These are phyloP conservation scores for Sebastolobus alascanus DNA, from an alignment of 2,797 vertebrate species.

Conservation along the genomic window DNA sequence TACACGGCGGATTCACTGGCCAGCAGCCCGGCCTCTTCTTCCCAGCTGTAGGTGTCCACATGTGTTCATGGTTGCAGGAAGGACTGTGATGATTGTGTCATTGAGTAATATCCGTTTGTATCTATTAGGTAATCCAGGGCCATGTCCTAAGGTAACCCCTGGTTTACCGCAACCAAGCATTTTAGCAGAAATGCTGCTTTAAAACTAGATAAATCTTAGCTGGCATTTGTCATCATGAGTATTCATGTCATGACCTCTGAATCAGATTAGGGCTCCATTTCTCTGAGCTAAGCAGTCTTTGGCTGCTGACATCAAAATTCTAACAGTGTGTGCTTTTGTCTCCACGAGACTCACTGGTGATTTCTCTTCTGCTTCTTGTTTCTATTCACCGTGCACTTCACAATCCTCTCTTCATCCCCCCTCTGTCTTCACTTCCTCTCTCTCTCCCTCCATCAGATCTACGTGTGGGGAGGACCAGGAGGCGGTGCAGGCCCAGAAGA, in stretches of 20 bases:
- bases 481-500: constrained; percentile 98
- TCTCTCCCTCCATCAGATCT: constrained; percentile 82
- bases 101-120: background rate
- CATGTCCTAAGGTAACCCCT: constrained; percentile 10
- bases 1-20: constrained; percentile 96
- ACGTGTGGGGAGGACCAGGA: constrained; percentile 99
- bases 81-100: background rate
- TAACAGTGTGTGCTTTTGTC: constrained; percentile 11
- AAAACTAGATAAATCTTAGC: constrained; percentile 34
- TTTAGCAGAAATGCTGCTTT: constrained; percentile 22
- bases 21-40: constrained; percentile 98
- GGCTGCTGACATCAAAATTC: constrained; percentile 29
- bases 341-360: background rate
- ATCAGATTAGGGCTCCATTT: constrained; percentile 26
- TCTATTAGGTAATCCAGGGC: background rate
- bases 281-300: constrained; percentile 36
- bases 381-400: background rate
- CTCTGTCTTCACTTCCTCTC: background rate
- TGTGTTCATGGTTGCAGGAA: background rate
- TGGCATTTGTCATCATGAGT: constrained; percentile 22
- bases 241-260: constrained; percentile 36
- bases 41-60: constrained; percentile 93
- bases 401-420: background rate
- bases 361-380: constrained; percentile 43
- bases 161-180: background rate